Evolutionary conservation across 2,888 invertebrate species (phyloP), one percentile per base, ranked within the genome.

Genomic region (Coecobrya sp.): DNA sequence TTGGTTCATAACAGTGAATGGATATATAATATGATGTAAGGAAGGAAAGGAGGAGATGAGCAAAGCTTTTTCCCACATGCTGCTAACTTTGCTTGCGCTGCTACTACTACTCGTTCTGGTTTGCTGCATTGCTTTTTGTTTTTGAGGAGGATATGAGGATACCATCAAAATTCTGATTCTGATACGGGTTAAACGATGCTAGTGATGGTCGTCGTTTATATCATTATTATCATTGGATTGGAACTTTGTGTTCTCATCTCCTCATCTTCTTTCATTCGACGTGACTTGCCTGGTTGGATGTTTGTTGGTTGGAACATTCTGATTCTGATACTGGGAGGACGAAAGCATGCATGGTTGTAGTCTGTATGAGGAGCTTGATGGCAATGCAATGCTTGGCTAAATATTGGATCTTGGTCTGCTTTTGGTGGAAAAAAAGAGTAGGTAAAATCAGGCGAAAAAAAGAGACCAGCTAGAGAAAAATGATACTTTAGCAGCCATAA

Each of bases 41-140:
- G 70, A 70, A 70, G 42, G 70, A 70, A 70, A 70, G 42, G 70
- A 70, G 70, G 70, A 70, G 70, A 70, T 70, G 70, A 70, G 70
- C 42, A 19, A 42, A 36, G 70, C 42, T 42, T 70, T 70, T 70
- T 42, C 42, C 70, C 16, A 42, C 70, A 70, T 70, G 36, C 36
- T 55, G 55, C 36, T 36, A 36, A 36, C 36, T 36, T n/a, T 36
- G 36, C 36, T 36, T 36, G 36, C 36, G 3, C 19, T 59, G 19
- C 59, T 59, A 59, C 59, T 59, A 4, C 62, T 49, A 13, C 49
- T 49, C 5, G 65, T 27, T 65, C 13, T 27, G 55, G 3, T 55
- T 16, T 62, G 25, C 62, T 62, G 70, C 70, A 70, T 42, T 70
- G 70, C 19, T 42, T 42, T 4, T 70, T 70, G 70, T 70, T 70